Evolutionary conservation across 2,888 invertebrate genomes (phyloP), one percentile per base, ranked within the genome.

Genomic region (Campoplex nolae): DNA sequence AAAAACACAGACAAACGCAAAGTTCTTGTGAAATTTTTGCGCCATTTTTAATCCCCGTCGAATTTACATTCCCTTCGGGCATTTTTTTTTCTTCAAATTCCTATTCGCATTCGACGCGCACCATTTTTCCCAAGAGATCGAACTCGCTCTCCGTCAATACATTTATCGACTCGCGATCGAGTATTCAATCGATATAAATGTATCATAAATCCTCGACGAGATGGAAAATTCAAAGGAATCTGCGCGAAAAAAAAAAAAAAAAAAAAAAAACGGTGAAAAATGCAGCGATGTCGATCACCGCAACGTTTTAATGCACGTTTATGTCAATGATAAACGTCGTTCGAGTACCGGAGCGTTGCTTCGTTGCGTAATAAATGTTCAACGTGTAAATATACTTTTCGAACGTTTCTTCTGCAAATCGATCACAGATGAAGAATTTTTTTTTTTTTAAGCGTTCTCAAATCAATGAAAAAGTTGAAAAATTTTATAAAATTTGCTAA

Each of bases 41-140:
- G 16, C 16, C 16, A 32, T 32, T 62, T 62, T 62, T 58, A 13
- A 38, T 7, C 16, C 62, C 6, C 32, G 11, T 62, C 32, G 1
- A 62, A 62, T 62, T 62, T 62, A 62, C 62, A 62, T 62, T 7
- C 62, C 62, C 32, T 62, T 9, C 4, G 62, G 62, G 32, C 6
- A 58, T 58, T 28, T 58, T 32, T 32, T 62, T 62, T 62, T 32
- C 42, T 16, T 32, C 1, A 58, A 23, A 62, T 32, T 58, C 58
- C 16, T 62, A 16, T 62, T 6, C 16, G 6, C 32, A 28, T 1
- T 2, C 62, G 28, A 23, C 23, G 7, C 1, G 13, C 6, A 62
- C 32, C 32, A 62, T 32, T 16, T 62, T 62, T 62, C 62, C 32
- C 62, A 62, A 32, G 62, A 62, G 62, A 62, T 32, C 32, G 62